phyloP scores from a whole-genome alignment of 1,140 invertebrate species.

The Ostrea edulis region DNA sequence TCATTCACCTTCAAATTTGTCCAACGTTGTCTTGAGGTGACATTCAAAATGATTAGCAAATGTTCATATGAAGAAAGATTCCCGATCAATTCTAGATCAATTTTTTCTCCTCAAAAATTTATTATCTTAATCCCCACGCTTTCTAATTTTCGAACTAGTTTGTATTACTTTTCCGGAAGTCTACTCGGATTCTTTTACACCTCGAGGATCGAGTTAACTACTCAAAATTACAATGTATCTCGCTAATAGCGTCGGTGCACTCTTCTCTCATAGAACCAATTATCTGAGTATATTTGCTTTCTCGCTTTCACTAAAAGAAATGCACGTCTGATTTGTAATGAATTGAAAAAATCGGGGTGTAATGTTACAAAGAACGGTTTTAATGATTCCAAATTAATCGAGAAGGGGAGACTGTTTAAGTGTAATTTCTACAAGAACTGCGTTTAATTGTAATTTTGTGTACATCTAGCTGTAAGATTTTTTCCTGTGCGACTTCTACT shows the following conservation, averaged over 20 bases:
- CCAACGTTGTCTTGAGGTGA: not conserved
- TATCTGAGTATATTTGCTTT: constrained; percentile 28
- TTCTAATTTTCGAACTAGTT: not conserved
- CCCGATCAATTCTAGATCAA: too few relatives aligned
- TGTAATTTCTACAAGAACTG: constrained; percentile 12
- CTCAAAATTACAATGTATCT: constrained; percentile 9
- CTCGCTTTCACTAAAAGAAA: constrained; percentile 2
- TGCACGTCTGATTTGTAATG: not conserved
- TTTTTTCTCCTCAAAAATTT: not conserved
- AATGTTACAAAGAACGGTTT: constrained; percentile 15
- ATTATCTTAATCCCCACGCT: not conserved
- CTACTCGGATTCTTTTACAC: not conserved
- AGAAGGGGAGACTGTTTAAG: constrained; percentile 17
- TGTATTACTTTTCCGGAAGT: constrained; percentile 20
- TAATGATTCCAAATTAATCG: constrained; percentile 29
- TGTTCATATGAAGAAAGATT: not conserved
- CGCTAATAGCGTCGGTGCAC: not conserved
- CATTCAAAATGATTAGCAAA: not conserved
- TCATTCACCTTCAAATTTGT: not conserved
- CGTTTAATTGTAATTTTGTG: not conserved
- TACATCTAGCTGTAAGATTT: not conserved
- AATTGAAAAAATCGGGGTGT: constrained; percentile 13
- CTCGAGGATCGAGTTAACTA: not conserved
- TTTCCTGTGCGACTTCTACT: not conserved
- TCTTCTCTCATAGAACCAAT: constrained; percentile 15